phyloP scores from a whole-genome alignment of 2,113 vertebrate species.

The Amphilophus citrinellus region DNA sequence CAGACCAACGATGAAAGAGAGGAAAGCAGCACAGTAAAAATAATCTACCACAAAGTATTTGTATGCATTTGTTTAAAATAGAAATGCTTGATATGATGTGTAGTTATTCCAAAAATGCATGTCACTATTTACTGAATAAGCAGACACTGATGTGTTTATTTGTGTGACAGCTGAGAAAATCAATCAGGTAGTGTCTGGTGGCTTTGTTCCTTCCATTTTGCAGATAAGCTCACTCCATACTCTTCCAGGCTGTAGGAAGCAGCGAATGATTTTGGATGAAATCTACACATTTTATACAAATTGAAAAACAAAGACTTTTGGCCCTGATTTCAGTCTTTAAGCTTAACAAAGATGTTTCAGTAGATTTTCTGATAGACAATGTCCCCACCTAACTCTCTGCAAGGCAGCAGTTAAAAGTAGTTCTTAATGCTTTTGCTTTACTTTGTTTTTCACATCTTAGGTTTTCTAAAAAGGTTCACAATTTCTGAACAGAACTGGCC shows the following conservation, averaged over 20 bases:
- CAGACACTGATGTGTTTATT: neutral
- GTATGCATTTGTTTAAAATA: neutral
- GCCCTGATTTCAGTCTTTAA: neutral
- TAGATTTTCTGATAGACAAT: too few relatives aligned
- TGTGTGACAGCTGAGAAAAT: neutral
- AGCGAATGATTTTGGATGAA: neutral
- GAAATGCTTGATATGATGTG: neutral
- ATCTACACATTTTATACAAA: neutral
- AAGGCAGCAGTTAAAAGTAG: neutral
- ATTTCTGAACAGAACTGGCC: too few relatives aligned
- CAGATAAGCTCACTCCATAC: neutral
- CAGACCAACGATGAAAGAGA: neutral
- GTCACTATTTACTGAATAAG: neutral
- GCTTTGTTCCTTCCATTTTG: neutral
- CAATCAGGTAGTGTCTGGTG: neutral
- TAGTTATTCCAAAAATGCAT: too few relatives aligned
- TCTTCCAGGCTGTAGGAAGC: neutral
- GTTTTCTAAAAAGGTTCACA: too few relatives aligned
- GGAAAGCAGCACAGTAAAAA: fast-evolving
- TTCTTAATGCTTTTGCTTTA: neutral
- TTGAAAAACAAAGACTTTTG: neutral
- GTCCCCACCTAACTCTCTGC: neutral
- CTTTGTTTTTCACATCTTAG: neutral
- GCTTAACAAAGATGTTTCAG: neutral
- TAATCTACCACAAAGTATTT: neutral